Percentiles rank a stretch among this genome's conserved stretches.
These are phyloP conservation scores for Sebastes variabilis DNA, from an alignment of 2,797 vertebrate species.

Conservation along the genomic window DNA sequence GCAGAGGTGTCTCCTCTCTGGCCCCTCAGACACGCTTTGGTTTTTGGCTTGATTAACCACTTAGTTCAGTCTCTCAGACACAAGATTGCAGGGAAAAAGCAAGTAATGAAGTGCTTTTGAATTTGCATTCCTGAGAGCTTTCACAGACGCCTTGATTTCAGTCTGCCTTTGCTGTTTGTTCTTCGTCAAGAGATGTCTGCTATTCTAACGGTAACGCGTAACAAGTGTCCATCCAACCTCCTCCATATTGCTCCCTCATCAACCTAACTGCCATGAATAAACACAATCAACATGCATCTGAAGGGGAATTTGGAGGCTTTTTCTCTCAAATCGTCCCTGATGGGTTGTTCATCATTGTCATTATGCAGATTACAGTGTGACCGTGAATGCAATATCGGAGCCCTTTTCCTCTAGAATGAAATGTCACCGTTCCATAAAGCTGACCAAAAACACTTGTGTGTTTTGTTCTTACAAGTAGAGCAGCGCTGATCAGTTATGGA, in stretches of 20 bases:
- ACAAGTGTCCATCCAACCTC: slow-evolving; percentile 80
- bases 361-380: slow-evolving; percentile 80
- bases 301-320: slow-evolving; percentile 71
- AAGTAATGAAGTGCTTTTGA: slow-evolving; percentile 83
- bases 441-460: slow-evolving; percentile 68
- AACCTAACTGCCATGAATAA: slow-evolving; percentile 79
- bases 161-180: slow-evolving; percentile 73
- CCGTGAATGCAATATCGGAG: slow-evolving; percentile 45
- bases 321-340: slow-evolving; percentile 64
- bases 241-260: slow-evolving; percentile 80
- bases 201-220: slow-evolving; percentile 72
- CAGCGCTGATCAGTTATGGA: slow-evolving; percentile 50
- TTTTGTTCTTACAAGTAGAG: slow-evolving; percentile 55
- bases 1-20: slow-evolving; percentile 55
- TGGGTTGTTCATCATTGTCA: slow-evolving; percentile 72
- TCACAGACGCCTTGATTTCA: slow-evolving; percentile 77
- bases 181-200: slow-evolving; percentile 70
- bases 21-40: slow-evolving; percentile 63
- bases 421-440: slow-evolving; percentile 50
- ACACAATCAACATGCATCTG: slow-evolving; percentile 77
- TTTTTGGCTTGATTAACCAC: slow-evolving; percentile 82
- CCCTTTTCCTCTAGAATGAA: slow-evolving; percentile 40
- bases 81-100: slow-evolving; percentile 78
- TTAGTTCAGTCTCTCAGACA: slow-evolving; percentile 79
- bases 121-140: slow-evolving; percentile 75